A percentile compares a stretch with the other conserved stretches of the same genome.
phyloP scores from a whole-genome alignment of 2,888 invertebrate genomes.

The Pecten maximus region DNA sequence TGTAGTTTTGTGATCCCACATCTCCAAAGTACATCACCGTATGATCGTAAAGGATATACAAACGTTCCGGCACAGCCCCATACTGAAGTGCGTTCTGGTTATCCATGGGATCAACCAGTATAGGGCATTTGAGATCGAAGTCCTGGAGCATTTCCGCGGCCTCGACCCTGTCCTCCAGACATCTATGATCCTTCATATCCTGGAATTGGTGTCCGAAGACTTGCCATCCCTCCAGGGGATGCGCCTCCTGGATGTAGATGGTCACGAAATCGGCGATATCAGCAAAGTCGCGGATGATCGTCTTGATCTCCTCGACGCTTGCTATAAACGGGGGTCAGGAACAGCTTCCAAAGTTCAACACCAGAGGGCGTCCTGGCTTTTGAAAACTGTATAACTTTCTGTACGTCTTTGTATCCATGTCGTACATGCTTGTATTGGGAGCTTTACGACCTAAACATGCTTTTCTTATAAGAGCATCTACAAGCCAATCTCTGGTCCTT shows the following conservation, averaged over 20 bases:
- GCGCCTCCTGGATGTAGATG: constrained; percentile 60
- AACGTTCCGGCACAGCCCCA: constrained; percentile 57
- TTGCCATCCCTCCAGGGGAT: constrained; percentile 59
- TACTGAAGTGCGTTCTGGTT: constrained; percentile 50
- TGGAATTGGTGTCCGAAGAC: constrained; percentile 30
- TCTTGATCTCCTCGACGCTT: constrained; percentile 52
- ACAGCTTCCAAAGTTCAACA: constrained; percentile 61
- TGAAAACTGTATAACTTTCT: constrained; percentile 49
- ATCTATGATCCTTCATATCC: constrained; percentile 49
- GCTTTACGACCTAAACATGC: constrained; percentile 23
- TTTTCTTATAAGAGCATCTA: background rate
- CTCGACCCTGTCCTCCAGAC: constrained; percentile 54
- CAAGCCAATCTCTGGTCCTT: background rate
- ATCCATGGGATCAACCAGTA: constrained; percentile 56
- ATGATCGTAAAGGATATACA: constrained; percentile 55
- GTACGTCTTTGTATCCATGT: constrained; percentile 21
- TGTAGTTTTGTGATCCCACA: constrained; percentile 52
- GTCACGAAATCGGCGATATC: constrained; percentile 58
- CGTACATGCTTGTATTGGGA: constrained; percentile 31
- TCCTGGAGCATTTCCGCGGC: constrained; percentile 53
- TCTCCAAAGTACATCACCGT: constrained; percentile 52
- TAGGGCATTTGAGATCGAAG: constrained; percentile 51
- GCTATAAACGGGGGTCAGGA: constrained; percentile 63
- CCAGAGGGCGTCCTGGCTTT: constrained; percentile 56
- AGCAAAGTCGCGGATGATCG: constrained; percentile 52